Evolutionary conservation across 2,888 invertebrate genomes (phyloP), one percentile per base, ranked within the genome.

Genomic region (Zaprionus obscuricornis): DNA sequence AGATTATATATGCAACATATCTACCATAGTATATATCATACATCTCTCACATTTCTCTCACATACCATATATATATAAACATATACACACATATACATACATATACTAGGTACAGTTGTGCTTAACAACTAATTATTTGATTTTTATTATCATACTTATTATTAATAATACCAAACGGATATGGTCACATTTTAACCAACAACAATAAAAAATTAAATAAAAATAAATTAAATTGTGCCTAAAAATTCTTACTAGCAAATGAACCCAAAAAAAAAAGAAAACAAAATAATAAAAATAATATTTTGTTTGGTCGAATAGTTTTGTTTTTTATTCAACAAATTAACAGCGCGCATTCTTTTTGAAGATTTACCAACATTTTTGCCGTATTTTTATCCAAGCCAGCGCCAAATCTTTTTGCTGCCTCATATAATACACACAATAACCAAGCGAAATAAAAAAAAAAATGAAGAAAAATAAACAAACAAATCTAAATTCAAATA

Each of bases 141-240:
- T 62, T 62, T 63, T 58, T 34, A 8, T 33, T 46, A 46, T 51
- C 57, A 65, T 62, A 74, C 73, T 62, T 67, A 34, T 17, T 75
- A 67, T 65, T 83, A 71, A 85, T 85, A 85, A 71, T 83, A 87
- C 85, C 87, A 88, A 88, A 89, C 88, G 90, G 90, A 90, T 89
- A 90, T 90, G 90, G 90, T 90, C 90, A 90, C n/a, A n/a, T n/a
- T 90, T 90, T 90, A 90, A 90, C 89, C 88, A 87, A 87, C 77
- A 66, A 75, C 63, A 63, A 66, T 40, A 65, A 58, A 66, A 46
- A 26, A 10, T 27, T 27, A 6, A 52, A 29, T 39, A 42, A 34
- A 24, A 57, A 47, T 59, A 70, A 52, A 47, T 46, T 33, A 65
- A 43, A 43, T 74, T 79, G 83, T 77, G 63, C 77, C 83, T 83